Base-by-base conservation (phyloP, 2,113 vertebrate genomes). In the Pongo pygmaeus region DNA sequence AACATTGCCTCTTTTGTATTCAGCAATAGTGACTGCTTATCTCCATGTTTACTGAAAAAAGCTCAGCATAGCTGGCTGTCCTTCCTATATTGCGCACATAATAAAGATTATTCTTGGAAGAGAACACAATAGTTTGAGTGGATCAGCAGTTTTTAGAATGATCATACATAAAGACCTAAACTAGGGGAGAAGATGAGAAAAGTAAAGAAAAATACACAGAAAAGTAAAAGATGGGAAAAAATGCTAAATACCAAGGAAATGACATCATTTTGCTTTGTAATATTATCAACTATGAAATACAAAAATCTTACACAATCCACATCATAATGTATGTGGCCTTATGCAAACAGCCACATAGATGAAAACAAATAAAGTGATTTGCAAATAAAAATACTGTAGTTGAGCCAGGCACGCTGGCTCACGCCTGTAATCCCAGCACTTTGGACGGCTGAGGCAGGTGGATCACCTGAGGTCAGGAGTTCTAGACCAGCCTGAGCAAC, bases 111-210 rank as follows among this genome's bases (percentile, higher is more conserved):
- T 95, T 97, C 92, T 95, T 92, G 88, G 97, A 91, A 80, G 35
- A 85, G 90, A 75, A 57, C 43, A 96, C 94, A 97, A 95, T 94
- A 70, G 84, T 87, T 98, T 87, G 80, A 97, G 92, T 78, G 72
- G 87, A 87, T 97, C 94, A 95, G 94, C 96, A 85, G 91, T 96
- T 97, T 98, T 96, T 94, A 88, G 59, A 92, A 96, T 72, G 84
- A 78, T 90, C 80, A 77, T 46, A 59, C 50, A 67, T 69, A 72
- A 94, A 96, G 84, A 86, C 77, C 72, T 89, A 94, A 93, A 67
- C 48, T 81, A 89, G 38, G 55, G 11, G 23, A 52, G 40, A 50
- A 30, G 77, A 81, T 74, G 67, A 89, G 83, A 75, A 94, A 86
- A 95, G 84, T 70, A 77, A 92, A 97, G 32, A 84, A 85, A 95